Base-by-base conservation (phyloP, 2,113 vertebrate species). In the Prochilodus magdalenae region DNA sequence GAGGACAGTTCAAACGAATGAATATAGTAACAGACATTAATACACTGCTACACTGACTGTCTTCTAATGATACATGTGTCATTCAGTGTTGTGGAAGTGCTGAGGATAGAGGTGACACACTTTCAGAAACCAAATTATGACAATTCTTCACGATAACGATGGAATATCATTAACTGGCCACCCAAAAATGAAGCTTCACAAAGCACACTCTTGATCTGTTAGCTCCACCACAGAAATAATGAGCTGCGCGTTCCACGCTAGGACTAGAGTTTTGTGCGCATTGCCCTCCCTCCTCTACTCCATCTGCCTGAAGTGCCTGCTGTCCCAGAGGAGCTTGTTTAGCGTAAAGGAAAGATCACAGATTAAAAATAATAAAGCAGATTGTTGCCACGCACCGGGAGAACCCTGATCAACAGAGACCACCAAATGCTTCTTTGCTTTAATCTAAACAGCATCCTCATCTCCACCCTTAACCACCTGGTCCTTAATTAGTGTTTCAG, bases 321-420 rank as follows among this genome's bases (percentile, higher is more conserved):
- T 30, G 13, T 63, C 44, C 79, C 73, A 53, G 20, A 53, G 57
- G 79, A 59, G 71, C 44, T 73, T 33, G 44, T 73, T 73, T 73
- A 44, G 66, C 20, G 40, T 70, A 70, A 70, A 22, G 66, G 66
- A 70, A 12, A 70, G 8, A 44, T 70, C 66, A 44, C 66, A 70
- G 66, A 20, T 70, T n/a, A 60, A 60, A 70, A 70, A n/a, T n/a
- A n/a, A n/a, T n/a, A 44, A 44, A 15, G 66, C 66, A 69, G 65
- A 30, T 33, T 67, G 65, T 30, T 33, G 30, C 65, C 30, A 22
- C 20, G 36, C 22, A 44, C 33, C 20, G 44, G 36, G 66, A 70
- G 20, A 70, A 70, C 66, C 66, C 24, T 40, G 36, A 10, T 70
- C 66, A 70, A 44, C 66, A 44, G 33, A 70, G 66, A 70, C 36